Conservation (phyloP, 2,888 invertebrate genomes). For the Ormyrus pomaceus region DNA sequence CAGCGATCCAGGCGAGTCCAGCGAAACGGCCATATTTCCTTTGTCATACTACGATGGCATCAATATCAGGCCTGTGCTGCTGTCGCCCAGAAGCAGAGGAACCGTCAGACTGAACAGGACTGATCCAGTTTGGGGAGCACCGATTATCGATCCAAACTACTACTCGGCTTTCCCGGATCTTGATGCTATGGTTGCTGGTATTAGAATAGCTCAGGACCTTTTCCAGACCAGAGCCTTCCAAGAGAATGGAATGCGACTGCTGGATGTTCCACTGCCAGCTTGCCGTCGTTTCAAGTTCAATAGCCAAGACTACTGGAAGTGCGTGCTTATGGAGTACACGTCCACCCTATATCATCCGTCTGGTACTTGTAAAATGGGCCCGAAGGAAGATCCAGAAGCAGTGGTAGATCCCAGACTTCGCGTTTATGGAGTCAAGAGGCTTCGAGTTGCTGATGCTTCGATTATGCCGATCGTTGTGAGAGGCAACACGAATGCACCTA, state of each 20-base stretch:
- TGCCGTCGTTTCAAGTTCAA: constrained; percentile 79
- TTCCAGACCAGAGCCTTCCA: constrained; percentile 80
- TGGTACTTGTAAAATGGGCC: constrained; percentile 85
- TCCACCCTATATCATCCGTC: constrained; percentile 84
- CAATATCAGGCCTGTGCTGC: constrained; percentile 80
- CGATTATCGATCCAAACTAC: constrained; percentile 84
- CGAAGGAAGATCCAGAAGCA: constrained; percentile 79
- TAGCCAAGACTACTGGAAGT: constrained; percentile 82
- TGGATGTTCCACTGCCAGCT: constrained; percentile 79
- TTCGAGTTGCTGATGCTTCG: constrained; percentile 83
- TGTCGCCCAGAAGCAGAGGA: constrained; percentile 82
- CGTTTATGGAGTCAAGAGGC: constrained; percentile 80
- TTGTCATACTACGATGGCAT: constrained; percentile 81
- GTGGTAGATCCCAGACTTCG: constrained; percentile 82
- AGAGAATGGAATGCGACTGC: constrained; percentile 78
- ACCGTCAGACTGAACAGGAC: constrained; percentile 80
- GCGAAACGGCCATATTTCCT: constrained; percentile 77
- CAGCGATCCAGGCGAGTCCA: constrained; percentile 78
- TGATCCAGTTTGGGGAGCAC: constrained; percentile 84
- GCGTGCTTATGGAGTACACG: constrained; percentile 81
- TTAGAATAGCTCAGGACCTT: constrained; percentile 79
- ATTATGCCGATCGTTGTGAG: constrained; percentile 81
- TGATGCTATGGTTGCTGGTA: constrained; percentile 79
- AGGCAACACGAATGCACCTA: constrained; percentile 77
- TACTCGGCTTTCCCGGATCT: constrained; percentile 82